phyloP scores from a whole-genome alignment of 1,140 invertebrate species.

The Anastrepha ludens region DNA sequence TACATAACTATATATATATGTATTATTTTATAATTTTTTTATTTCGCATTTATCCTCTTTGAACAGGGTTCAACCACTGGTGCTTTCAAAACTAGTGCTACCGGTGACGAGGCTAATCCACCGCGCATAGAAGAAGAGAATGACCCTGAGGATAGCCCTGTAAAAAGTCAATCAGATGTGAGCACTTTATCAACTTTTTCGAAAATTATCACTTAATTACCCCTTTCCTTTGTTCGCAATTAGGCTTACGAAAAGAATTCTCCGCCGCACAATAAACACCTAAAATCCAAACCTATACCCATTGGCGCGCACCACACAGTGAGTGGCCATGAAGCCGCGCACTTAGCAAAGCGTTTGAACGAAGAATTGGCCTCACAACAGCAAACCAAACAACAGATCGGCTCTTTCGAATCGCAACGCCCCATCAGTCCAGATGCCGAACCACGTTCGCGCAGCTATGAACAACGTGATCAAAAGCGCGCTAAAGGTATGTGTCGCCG shows the following conservation, averaged over 20 bases:
- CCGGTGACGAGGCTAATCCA: conserved; percentile 74
- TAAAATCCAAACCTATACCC: conserved; percentile 80
- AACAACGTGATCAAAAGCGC: conserved; percentile 76
- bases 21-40: neutral
- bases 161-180: conserved; percentile 56
- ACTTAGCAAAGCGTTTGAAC: conserved; percentile 82
- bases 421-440: conserved; percentile 76
- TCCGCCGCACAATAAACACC: conserved; percentile 35
- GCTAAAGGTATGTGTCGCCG: conserved; percentile 76
- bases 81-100: conserved; percentile 54
- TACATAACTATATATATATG: neutral
- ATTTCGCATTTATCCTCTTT: neutral
- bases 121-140: conserved; percentile 82
- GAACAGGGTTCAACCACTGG: neutral
- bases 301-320: conserved; percentile 83
- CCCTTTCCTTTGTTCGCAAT: neutral
- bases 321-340: conserved; percentile 85
- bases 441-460: conserved; percentile 80
- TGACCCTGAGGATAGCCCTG: conserved; percentile 66
- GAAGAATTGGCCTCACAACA: conserved; percentile 81
- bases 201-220: neutral
- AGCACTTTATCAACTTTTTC: neutral
- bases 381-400: conserved; percentile 74
- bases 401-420: conserved; percentile 73
- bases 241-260: neutral